A percentile compares a stretch with the other conserved stretches of the same genome.
These are phyloP conservation scores for Loriculus beryllinus DNA, from an alignment of 2,797 vertebrate genomes.

Conservation along the genomic window DNA sequence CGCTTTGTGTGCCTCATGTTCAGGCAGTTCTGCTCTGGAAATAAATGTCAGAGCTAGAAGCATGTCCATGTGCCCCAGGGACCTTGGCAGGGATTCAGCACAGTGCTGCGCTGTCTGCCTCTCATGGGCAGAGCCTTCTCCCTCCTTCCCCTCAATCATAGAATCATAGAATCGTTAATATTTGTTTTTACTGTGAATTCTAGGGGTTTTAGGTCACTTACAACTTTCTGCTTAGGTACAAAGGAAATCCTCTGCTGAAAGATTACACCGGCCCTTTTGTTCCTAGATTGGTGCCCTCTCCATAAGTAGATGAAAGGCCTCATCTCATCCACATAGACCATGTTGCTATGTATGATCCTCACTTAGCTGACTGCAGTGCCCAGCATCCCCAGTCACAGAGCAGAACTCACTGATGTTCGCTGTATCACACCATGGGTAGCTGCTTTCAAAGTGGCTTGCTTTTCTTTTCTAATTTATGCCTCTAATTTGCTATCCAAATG, in stretches of 20 bases:
- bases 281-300: neutral
- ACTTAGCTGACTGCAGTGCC: neutral
- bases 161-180: too few relatives aligned
- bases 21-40: neutral
- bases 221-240: neutral
- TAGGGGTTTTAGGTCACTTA: rapidly evolving
- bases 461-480: neutral
- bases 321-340: neutral
- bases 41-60: neutral
- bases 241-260: neutral
- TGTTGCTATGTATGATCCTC: neutral
- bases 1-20: rapidly evolving
- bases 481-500: constrained; percentile 14
- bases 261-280: neutral
- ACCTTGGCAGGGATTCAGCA: neutral
- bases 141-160: rapidly evolving
- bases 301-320: neutral
- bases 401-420: neutral
- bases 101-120: rapidly evolving
- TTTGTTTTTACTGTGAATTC: neutral
- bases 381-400: neutral
- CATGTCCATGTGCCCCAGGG: neutral
- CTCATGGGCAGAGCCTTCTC: neutral
- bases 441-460: neutral
- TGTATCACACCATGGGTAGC: rapidly evolving